Conservation (phyloP, 2,797 vertebrate species). For the Urocyon cinereoargenteus region DNA sequence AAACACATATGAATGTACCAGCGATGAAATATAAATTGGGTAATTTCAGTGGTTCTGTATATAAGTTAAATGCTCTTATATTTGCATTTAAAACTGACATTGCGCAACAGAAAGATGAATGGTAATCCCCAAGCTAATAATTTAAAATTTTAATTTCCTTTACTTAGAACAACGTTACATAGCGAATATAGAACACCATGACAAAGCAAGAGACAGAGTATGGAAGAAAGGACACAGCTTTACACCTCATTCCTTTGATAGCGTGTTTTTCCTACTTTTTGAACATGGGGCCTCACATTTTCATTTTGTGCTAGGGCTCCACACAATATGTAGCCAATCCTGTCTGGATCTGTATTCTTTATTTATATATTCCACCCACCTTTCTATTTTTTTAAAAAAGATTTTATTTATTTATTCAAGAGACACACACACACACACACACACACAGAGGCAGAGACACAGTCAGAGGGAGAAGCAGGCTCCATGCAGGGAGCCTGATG, state of each 20-base stretch:
- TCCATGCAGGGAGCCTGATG: too few relatives aligned
- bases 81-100: neutral
- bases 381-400: neutral
- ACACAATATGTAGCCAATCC: neutral
- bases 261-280: neutral
- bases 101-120: neutral
- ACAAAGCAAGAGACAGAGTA: neutral
- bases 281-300: neutral
- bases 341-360: neutral
- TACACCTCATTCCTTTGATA: accelerated
- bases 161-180: neutral
- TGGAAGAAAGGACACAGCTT: neutral
- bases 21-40: neutral
- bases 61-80: neutral
- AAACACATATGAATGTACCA: neutral
- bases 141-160: neutral
- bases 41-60: neutral
- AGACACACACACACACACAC: too few relatives aligned
- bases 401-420: too few relatives aligned
- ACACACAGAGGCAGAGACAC: too few relatives aligned
- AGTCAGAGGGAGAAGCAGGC: too few relatives aligned
- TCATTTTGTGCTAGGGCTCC: neutral
- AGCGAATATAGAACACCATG: neutral
- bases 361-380: too few relatives aligned
- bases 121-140: neutral